A percentile compares a stretch with the other conserved stretches of the same genome.
Evolutionary conservation across 2,888 invertebrate genomes (phyloP).

Genomic region (Orgyia antiqua): DNA sequence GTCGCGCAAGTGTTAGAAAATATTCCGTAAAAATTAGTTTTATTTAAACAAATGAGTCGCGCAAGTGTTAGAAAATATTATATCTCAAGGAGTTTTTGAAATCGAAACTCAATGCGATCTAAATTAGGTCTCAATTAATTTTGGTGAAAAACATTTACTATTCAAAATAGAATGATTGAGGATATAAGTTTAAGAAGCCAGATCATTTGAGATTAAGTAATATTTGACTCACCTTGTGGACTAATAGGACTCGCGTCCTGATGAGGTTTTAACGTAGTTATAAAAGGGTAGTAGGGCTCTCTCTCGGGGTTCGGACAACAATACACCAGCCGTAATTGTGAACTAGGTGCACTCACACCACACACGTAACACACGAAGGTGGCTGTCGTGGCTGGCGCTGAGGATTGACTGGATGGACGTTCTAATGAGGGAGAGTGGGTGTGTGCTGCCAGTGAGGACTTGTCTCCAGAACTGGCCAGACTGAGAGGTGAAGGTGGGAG

Average conservation of each 20-base stretch:
- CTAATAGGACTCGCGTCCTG: slow-evolving; percentile 93
- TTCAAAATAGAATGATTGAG: too few species aligned
- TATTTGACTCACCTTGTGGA: slow-evolving; percentile 87
- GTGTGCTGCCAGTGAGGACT: slow-evolving; percentile 50
- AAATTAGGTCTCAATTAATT: too few species aligned
- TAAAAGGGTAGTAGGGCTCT: slow-evolving; percentile 94
- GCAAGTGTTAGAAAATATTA: too few species aligned
- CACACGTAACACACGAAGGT: slow-evolving; percentile 94
- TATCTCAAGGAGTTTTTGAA: too few species aligned
- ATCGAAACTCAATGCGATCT: too few species aligned
- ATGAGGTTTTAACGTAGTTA: slow-evolving; percentile 87
- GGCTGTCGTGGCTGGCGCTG: slow-evolving; percentile 41
- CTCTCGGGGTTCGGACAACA: slow-evolving; percentile 90
- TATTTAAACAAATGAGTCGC: too few species aligned
- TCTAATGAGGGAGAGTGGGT: slow-evolving; percentile 56
- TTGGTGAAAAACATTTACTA: too few species aligned
- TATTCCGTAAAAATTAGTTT: too few species aligned
- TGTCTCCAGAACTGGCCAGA: slow-evolving; percentile 67
- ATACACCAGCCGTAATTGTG: slow-evolving; percentile 88
- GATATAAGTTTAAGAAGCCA: too few species aligned
- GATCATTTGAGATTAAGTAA: too few species aligned
- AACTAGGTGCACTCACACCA: slow-evolving; percentile 87
- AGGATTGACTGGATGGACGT: slow-evolving; percentile 44
- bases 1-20: too few species aligned
- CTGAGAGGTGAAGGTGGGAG: slow-evolving; percentile 69